phyloP scores from a whole-genome alignment of 2,797 vertebrate species.

The Rallus crepitans region DNA sequence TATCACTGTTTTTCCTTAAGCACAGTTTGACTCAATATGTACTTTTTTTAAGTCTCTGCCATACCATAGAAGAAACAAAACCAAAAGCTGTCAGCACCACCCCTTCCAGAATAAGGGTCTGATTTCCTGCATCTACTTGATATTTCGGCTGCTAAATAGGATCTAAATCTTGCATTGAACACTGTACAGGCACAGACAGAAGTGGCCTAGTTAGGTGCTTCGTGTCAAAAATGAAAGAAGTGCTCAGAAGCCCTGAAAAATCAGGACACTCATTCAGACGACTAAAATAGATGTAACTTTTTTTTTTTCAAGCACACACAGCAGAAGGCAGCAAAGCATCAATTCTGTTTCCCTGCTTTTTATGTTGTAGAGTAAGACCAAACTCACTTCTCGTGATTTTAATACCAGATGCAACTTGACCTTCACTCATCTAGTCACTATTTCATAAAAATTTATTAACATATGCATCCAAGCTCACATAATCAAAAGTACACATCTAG shows the following conservation, averaged over 20 bases:
- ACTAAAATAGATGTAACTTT: conserved; percentile 32
- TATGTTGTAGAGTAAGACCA: background rate
- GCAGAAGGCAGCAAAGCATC: background rate
- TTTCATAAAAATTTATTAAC: background rate
- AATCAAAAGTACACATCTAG: background rate
- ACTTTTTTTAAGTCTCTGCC: background rate
- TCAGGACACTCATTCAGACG: conserved; percentile 34
- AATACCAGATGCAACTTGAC: background rate
- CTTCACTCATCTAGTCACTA: background rate
- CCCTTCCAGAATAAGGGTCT: background rate
- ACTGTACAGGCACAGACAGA: background rate
- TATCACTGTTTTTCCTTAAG: background rate
- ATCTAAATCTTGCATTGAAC: conserved; percentile 6
- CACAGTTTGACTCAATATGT: background rate
- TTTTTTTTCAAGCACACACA: background rate
- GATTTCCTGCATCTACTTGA: conserved; percentile 11
- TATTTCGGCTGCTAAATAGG: conserved; percentile 41
- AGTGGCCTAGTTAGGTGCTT: conserved; percentile 26
- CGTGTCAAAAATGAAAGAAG: conserved; percentile 43
- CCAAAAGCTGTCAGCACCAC: background rate
- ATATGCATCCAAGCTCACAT: background rate
- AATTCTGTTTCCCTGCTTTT: background rate
- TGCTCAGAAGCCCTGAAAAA: conserved; percentile 48
- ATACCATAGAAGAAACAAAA: conserved; percentile 31
- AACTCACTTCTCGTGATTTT: background rate